Conservation (phyloP, 1,140 invertebrate genomes). For the Drosophila oshimai region DNA sequence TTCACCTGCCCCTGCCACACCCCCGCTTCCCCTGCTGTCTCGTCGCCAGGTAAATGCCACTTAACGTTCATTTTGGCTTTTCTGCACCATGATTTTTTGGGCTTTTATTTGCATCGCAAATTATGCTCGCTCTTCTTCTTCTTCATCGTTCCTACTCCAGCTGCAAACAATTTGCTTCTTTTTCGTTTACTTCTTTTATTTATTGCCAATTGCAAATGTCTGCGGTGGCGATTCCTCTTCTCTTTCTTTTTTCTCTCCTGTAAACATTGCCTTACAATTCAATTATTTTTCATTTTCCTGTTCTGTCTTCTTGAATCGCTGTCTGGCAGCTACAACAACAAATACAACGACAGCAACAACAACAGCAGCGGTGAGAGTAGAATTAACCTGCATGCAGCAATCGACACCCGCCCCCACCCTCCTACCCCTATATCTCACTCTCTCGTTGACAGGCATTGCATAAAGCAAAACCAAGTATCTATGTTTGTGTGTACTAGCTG, state of each 20-base stretch:
- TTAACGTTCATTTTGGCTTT: slow-evolving; percentile 58
- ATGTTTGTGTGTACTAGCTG: not conserved
- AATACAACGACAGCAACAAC: slow-evolving; percentile 20
- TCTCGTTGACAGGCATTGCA: slow-evolving; percentile 50
- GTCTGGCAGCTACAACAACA: slow-evolving; percentile 45
- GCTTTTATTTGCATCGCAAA: slow-evolving; percentile 71
- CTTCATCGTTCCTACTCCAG: slow-evolving; percentile 23
- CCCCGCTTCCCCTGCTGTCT: not conserved
- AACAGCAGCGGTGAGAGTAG: slow-evolving; percentile 31
- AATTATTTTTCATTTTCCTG: slow-evolving; percentile 78
- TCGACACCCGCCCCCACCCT: slow-evolving; percentile 44
- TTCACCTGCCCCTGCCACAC: slow-evolving; percentile 14
- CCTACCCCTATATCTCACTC: not conserved
- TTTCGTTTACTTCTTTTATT: slow-evolving; percentile 45
- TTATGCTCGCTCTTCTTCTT: slow-evolving; percentile 42
- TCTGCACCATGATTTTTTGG: slow-evolving; percentile 63
- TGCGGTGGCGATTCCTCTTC: slow-evolving; percentile 41
- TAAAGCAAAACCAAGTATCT: slow-evolving; percentile 42
- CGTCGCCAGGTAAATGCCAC: slow-evolving; percentile 64
- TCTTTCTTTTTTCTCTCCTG: slow-evolving; percentile 12
- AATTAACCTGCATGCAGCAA: slow-evolving; percentile 67
- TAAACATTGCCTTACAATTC: slow-evolving; percentile 70
- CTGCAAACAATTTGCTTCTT: slow-evolving; percentile 51
- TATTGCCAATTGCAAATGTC: slow-evolving; percentile 71
- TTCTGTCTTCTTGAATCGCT: slow-evolving; percentile 68